Conservation (phyloP, 1,140 invertebrate genomes). For the Drosophila prosaltans region DNA sequence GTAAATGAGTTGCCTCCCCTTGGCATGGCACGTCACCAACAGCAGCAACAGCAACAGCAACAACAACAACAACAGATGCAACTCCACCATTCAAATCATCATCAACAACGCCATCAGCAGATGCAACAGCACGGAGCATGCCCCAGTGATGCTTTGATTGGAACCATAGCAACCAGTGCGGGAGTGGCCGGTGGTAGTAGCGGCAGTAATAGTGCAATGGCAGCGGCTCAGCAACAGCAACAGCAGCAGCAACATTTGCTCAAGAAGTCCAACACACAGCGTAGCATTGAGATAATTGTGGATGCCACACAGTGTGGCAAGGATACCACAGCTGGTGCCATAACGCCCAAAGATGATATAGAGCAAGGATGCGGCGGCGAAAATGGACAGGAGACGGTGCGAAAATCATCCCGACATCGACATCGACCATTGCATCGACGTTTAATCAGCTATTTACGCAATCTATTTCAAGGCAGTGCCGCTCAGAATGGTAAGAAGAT, state of each 20-base stretch:
- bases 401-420: slow-evolving; percentile 71
- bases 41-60: slow-evolving; percentile 53
- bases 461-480: slow-evolving; percentile 74
- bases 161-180: slow-evolving; percentile 60
- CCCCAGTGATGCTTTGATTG: slow-evolving; percentile 73
- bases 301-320: slow-evolving; percentile 72
- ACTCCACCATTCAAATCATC: slow-evolving; percentile 38
- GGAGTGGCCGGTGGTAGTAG: slow-evolving; percentile 22
- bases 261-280: slow-evolving; percentile 65
- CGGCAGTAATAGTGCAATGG: slow-evolving; percentile 33
- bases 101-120: slow-evolving; percentile 42
- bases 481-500: slow-evolving; percentile 75
- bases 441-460: slow-evolving; percentile 74
- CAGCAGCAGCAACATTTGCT: slow-evolving; percentile 20
- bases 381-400: slow-evolving; percentile 57
- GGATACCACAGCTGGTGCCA: slow-evolving; percentile 29
- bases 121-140: slow-evolving; percentile 34
- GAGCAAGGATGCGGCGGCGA: slow-evolving; percentile 70
- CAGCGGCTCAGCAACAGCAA: slow-evolving; percentile 6
- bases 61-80: slow-evolving; percentile 51
- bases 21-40: slow-evolving; percentile 29
- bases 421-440: slow-evolving; percentile 76
- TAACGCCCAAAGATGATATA: slow-evolving; percentile 53
- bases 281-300: slow-evolving; percentile 81
- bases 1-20: slow-evolving; percentile 55